A percentile compares a stretch with the other conserved stretches of the same genome.
These are phyloP conservation scores for Papilio polyxenes DNA, from an alignment of 1,140 invertebrate species.

Conservation along the genomic window DNA sequence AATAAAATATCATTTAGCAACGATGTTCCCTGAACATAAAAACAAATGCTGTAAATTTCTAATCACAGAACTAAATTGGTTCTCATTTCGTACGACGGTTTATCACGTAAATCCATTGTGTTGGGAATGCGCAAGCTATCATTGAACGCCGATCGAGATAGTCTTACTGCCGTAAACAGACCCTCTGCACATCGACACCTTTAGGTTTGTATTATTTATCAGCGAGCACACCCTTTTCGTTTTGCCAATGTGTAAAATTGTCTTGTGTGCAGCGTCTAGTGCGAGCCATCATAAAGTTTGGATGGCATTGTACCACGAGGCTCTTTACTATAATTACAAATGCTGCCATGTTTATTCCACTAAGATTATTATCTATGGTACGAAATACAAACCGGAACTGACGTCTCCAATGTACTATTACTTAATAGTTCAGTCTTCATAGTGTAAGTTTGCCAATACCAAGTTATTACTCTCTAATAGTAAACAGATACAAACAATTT, in stretches of 20 bases:
- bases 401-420: neutral
- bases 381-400: neutral
- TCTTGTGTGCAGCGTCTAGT: neutral
- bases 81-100: constrained; percentile 12
- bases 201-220: neutral
- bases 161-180: constrained; percentile 28
- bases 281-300: neutral
- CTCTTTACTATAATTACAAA: constrained; percentile 10
- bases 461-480: neutral
- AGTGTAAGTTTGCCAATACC: neutral
- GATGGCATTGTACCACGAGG: neutral
- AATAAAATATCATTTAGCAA: neutral
- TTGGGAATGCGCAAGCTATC: constrained; percentile 22
- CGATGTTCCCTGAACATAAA: neutral
- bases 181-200: neutral
- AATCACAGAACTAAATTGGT: constrained; percentile 19
- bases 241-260: neutral
- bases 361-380: neutral
- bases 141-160: constrained; percentile 20
- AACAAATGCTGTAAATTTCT: constrained; percentile 22
- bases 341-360: neutral
- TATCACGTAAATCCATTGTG: constrained; percentile 19
- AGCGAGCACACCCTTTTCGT: neutral
- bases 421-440: constrained; percentile 5
- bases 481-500: neutral